Evolutionary conservation across 1,140 invertebrate species (phyloP).

Genomic region (Berghia stephanieae): DNA sequence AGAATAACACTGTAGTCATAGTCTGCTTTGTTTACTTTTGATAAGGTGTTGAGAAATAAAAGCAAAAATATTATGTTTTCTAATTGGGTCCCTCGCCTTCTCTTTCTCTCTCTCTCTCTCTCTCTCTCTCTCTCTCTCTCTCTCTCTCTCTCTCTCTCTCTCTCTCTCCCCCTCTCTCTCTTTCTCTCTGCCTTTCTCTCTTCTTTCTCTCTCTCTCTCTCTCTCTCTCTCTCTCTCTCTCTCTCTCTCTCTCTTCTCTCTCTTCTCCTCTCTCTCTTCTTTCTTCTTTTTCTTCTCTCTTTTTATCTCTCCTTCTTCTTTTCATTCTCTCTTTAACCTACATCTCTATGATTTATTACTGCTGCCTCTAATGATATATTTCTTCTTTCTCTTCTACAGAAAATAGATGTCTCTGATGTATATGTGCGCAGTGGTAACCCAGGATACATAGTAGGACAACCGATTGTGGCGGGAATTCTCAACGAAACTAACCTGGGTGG

Average conservation of each 20-base stretch:
- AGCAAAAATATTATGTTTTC: too few relatives aligned
- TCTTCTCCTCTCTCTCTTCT: background rate
- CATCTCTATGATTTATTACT: background rate
- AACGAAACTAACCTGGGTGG: conserved; percentile 40
- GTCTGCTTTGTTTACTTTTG: too few relatives aligned
- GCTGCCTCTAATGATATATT: background rate
- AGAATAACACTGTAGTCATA: too few relatives aligned
- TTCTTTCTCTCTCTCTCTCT: background rate
- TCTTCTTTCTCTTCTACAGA: background rate
- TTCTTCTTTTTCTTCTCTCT: background rate
- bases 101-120: background rate
- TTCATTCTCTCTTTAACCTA: background rate
- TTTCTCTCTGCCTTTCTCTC: background rate
- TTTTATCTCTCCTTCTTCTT: background rate
- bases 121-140: conserved; percentile 19
- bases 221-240: background rate
- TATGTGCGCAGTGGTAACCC: conserved; percentile 75
- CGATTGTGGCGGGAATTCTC: conserved; percentile 70
- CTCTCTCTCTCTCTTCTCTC: background rate
- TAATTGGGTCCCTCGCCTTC: too few relatives aligned
- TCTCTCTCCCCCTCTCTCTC: too few relatives aligned
- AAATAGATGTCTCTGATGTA: too few relatives aligned
- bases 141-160: too few relatives aligned
- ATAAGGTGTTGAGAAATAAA: too few relatives aligned
- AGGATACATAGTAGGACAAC: conserved; percentile 74